Percentiles rank a stretch among this genome's conserved stretches.
Evolutionary conservation across 2,888 invertebrate genomes (phyloP).

Genomic region (Parnassius mnemosyne): DNA sequence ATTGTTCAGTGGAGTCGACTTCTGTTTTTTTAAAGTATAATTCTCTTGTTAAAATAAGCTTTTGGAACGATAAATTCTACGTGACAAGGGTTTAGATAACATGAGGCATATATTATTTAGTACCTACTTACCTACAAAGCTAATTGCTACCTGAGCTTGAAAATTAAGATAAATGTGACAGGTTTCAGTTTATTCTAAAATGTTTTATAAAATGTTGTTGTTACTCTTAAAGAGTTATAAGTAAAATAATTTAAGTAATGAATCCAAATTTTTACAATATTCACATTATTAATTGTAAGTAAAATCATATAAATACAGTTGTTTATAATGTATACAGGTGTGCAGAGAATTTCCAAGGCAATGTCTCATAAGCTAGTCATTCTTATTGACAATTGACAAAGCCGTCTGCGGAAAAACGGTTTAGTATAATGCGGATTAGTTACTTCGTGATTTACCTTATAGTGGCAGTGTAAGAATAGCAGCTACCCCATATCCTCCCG

Average conservation of each 20-base stretch:
- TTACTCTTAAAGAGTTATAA: no score
- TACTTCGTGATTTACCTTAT: slow-evolving; percentile 29
- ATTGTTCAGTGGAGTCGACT: no score
- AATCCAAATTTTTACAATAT: no score
- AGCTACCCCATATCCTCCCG: no score
- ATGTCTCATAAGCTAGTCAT: slow-evolving; percentile 40
- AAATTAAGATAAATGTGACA: not conserved
- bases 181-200: not conserved
- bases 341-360: slow-evolving; percentile 49
- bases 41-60: not conserved
- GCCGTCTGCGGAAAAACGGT: slow-evolving; percentile 51
- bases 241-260: no score
- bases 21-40: no score
- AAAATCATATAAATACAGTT: not conserved
- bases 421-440: slow-evolving; percentile 46
- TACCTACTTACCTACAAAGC: not conserved
- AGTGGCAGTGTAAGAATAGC: no score
- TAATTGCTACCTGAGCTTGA: not conserved
- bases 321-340: slow-evolving; percentile 16
- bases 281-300: no score
- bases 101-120: not conserved
- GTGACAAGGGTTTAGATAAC: not conserved
- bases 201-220: no score
- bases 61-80: slow-evolving; percentile 1
- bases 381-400: slow-evolving; percentile 54